Evolutionary conservation across 2,113 vertebrate species (phyloP), one percentile per base, ranked within the genome.

Genomic region (Xyliphius kryptos): DNA sequence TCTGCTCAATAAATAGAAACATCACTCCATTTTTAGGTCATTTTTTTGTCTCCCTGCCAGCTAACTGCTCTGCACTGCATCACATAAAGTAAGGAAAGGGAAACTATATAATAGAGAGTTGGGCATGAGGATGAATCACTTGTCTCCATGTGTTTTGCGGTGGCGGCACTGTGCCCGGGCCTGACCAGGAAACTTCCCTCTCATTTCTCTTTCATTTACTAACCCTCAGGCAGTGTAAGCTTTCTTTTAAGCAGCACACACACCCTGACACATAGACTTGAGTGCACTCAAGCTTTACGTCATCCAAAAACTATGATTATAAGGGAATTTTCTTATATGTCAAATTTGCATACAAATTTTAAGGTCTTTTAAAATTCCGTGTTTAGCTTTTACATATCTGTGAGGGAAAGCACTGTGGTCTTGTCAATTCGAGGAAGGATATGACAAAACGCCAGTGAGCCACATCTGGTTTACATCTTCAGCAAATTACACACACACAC

Each of bases 401-500:
- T 13, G 17, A 46, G 43, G 26, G 44, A 49, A 56, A 59, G 47
- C 66, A 61, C 56, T 48, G 64, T 61, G 71, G 74, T 66, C 69
- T 59, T 50, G 68, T 66, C 61, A 54, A 55, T 21, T 71, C 61
- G 41, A 60, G 53, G 50, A 41, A 37, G 66, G 66, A 54, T 46
- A 56, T 71, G 66, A 74, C 57, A 61, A 21, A 51, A 61, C 7
- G 53, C 70, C 66, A 75, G 70, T 43, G 54, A 77, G 57, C 56
- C 68, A 76, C 81, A 84, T 82, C 81, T 83, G 82, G 71, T 74
- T 76, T 69, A 47, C 55, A 72, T 78, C 74, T 69, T 67, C 69
- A 69, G 56, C 53, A 62, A 53, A 55, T 38, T 26, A 41, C 62
- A 66, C 26, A 60, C 40, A n/a, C 21, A 36, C 59, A 58, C 26